A percentile compares a stretch with the other conserved stretches of the same genome.
Conservation (phyloP, 2,888 invertebrate species). For the Leucania comma region DNA sequence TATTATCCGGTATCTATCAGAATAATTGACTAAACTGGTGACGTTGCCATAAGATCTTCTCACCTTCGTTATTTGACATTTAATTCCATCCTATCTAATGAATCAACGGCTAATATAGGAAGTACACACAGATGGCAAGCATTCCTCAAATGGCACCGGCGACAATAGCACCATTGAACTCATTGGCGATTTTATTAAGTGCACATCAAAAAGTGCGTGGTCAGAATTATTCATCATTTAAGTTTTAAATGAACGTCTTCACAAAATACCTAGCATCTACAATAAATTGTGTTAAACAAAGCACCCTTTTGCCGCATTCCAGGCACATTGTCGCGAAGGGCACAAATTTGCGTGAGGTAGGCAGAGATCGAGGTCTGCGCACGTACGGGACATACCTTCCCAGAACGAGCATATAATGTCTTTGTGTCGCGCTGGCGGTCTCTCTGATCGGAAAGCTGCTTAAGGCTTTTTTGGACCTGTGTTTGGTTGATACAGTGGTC, state of each 20-base stretch:
- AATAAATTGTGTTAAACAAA: slow-evolving; percentile 44
- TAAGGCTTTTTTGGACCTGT: slow-evolving; percentile 34
- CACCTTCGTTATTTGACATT: background rate
- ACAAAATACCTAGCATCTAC: slow-evolving; percentile 4
- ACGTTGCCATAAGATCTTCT: background rate
- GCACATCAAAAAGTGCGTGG: background rate
- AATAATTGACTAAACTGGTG: background rate
- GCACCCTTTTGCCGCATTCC: slow-evolving; percentile 46
- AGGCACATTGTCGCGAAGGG: slow-evolving; percentile 45
- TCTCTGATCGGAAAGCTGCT: slow-evolving; percentile 41
- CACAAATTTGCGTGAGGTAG: slow-evolving; percentile 57
- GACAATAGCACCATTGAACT: slow-evolving; percentile 67
- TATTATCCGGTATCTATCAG: background rate
- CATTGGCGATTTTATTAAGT: slow-evolving; percentile 53
- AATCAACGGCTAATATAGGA: slow-evolving; percentile 48
- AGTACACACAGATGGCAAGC: slow-evolving; percentile 25
- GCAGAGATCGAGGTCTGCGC: slow-evolving; percentile 51
- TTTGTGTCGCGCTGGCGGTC: slow-evolving; percentile 56
- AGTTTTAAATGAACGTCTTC: slow-evolving; percentile 18
- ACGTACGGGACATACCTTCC: slow-evolving; percentile 68
- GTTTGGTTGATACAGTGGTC: slow-evolving; percentile 20
- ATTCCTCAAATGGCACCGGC: slow-evolving; percentile 44
- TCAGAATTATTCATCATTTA: slow-evolving; percentile 20
- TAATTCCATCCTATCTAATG: slow-evolving; percentile 21
- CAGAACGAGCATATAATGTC: slow-evolving; percentile 61